Evolutionary conservation across 1,140 invertebrate genomes (phyloP), one percentile per base, ranked within the genome.

Genomic region (Oncopodura yosiiana): DNA sequence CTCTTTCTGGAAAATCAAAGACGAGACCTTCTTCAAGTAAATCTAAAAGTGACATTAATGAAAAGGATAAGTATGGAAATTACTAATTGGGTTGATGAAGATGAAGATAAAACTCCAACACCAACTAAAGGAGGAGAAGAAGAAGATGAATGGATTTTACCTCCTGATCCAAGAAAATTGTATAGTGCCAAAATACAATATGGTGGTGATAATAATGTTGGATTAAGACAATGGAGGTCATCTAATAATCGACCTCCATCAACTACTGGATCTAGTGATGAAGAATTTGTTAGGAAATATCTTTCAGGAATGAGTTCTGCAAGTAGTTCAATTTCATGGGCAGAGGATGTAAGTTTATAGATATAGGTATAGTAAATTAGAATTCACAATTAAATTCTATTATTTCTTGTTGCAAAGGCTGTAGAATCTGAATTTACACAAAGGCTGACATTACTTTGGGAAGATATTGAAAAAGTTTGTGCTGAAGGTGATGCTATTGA

Each of bases 311-410:
- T 61, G 16, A 58, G 60, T 37, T 61, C 60, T 14, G 60, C 60
- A 3, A 50, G 51, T 24, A 61, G 60, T 27, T 57, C 54, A n/a
- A 61, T 61, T 29, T 61, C 60, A 18, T 61, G 60, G 60, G 60
- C 60, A n/a, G 54, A 57, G 51, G 60, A 61, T 56, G 60, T 61
- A 54, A 49, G 43, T 16, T 39, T 42, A 11, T 39, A 18, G 5
- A 18, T 12, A 6, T 39, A 39, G 16, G 5, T 9, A 39, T 39
- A 39, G 38, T 39, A 39, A 39, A 36, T 2, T 29, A 23, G 23
- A n/a, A 46, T n/a, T n/a, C n/a, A n/a, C n/a, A n/a, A n/a, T n/a
- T n/a, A n/a, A n/a, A n/a, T n/a, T n/a, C n/a, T n/a, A n/a, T n/a
- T 55, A 45, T 9, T 27, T 45, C 8, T 9, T 38, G 26, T 27